Evolutionary conservation across 1,140 invertebrate genomes (phyloP).

Genomic region (Bombus superbus): DNA sequence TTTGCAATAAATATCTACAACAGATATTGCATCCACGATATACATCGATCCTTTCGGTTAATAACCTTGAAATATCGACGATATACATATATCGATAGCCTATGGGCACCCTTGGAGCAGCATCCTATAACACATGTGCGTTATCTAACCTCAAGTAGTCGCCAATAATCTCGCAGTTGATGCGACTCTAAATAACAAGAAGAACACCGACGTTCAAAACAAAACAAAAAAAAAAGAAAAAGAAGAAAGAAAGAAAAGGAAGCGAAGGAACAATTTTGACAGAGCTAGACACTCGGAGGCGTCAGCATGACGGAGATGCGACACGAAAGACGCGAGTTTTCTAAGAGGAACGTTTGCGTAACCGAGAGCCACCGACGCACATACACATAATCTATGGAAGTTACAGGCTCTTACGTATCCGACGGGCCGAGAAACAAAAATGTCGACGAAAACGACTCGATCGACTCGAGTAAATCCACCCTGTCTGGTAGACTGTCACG

Average conservation of each 20-base stretch:
- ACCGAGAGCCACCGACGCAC: background rate
- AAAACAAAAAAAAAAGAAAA: background rate
- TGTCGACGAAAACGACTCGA: slow-evolving; percentile 43
- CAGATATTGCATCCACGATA: too few relatives aligned
- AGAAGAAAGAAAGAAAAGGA: background rate
- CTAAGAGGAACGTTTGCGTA: slow-evolving; percentile 36
- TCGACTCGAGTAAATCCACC: slow-evolving; percentile 36
- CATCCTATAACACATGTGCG: too few relatives aligned
- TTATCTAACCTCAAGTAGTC: too few relatives aligned
- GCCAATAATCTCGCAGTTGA: too few relatives aligned
- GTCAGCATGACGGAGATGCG: background rate
- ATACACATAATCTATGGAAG: background rate
- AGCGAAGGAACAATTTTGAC: background rate
- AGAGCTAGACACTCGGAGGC: background rate
- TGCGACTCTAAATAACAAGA: too few relatives aligned
- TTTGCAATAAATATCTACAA: too few relatives aligned
- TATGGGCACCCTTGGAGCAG: too few relatives aligned
- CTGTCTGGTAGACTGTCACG: slow-evolving; percentile 37
- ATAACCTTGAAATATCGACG: too few relatives aligned
- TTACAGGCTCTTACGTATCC: slow-evolving; percentile 24
- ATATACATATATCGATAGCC: too few relatives aligned
- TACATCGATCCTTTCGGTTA: too few relatives aligned
- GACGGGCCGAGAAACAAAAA: slow-evolving; percentile 5
- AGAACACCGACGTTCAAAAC: too few relatives aligned
- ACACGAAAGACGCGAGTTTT: slow-evolving; percentile 16